phyloP scores from a whole-genome alignment of 1,140 invertebrate genomes.

The Vollenhovia emeryi region DNA sequence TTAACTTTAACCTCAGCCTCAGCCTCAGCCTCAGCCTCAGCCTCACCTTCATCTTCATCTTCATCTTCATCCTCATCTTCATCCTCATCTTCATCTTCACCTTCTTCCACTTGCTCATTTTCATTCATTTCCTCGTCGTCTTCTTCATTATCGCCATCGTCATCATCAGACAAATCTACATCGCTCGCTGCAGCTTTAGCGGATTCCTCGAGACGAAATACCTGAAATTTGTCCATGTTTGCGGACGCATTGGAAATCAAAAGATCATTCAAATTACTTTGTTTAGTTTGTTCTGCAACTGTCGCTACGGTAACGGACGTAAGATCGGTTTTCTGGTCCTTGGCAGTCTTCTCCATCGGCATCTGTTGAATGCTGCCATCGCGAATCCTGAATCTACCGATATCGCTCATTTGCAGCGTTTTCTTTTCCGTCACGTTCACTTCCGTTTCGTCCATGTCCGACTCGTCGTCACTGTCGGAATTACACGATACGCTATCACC shows the following conservation, averaged over 20 bases:
- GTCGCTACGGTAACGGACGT: not conserved
- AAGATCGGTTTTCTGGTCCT: not conserved
- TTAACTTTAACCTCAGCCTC: slow-evolving; percentile 41
- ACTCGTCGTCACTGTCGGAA: slow-evolving; percentile 71
- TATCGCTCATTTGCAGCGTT: slow-evolving; percentile 10
- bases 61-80: slow-evolving; percentile 28
- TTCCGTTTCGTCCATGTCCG: slow-evolving; percentile 79
- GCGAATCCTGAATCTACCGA: slow-evolving; percentile 21
- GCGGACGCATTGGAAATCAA: not conserved
- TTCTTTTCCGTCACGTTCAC: slow-evolving; percentile 60
- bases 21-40: slow-evolving; percentile 31
- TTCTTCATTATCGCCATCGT: slow-evolving; percentile 72
- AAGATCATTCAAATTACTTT: slow-evolving; percentile 16
- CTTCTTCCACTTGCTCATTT: slow-evolving; percentile 70
- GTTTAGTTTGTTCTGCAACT: not conserved
- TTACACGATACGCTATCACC: slow-evolving; percentile 61
- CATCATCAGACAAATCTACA: slow-evolving; percentile 71
- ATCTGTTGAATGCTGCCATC: slow-evolving; percentile 57
- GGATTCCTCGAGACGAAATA: not conserved
- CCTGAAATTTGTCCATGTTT: slow-evolving; percentile 11
- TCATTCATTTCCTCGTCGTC: slow-evolving; percentile 63
- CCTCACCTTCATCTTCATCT: not conserved
- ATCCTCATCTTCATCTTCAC: slow-evolving; percentile 28
- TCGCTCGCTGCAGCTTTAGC: not conserved
- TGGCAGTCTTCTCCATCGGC: not conserved